Base-by-base conservation (phyloP, 2,797 vertebrate species). In the Perdix hodgsoniae region DNA sequence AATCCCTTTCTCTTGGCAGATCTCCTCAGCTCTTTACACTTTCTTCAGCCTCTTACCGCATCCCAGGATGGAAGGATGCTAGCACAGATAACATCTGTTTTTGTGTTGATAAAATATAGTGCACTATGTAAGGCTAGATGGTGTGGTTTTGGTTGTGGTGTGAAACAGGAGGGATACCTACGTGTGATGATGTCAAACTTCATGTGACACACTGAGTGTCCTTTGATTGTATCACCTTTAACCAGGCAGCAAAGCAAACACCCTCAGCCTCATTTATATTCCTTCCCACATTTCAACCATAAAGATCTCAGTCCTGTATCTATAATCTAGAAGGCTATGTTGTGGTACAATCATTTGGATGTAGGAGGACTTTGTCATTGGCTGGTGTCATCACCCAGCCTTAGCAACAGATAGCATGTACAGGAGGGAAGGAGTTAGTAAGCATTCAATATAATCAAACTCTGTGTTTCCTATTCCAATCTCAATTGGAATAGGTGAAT, bases 171-270 rank as follows among this genome's bases (percentile, higher is more conserved):
- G 19, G 5, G 72, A 52, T 3, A 7, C 45, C 72, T 76, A 79
- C 56, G 2, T 2, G 9, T 24, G 45, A 49, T 24, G 50, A 29
- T 83, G 72, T 64, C 82, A 49, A 65, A 39, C 33, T 78, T 44
- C 24, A 9, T 0, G 0, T 69, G 22, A 40, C 26, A 67, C 11
- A 4, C 9, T 52, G 37, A 10, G n/a, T 84, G 60, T 61, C 65
- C 47, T 76, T 79, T 44, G 8, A 82, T 65, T 18, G 33, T 5
- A 40, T 18, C 35, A 72, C 9, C 16, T 91, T 75, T 69, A 61
- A 50, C 82, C 49, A 0, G 16, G n/a, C 52, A 88, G 61, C 17
- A 66, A 63, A 19, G 42, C 24, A 93, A 90, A 91, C 61, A 1
- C 16, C 8, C 27, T 59, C 39, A 33, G 61, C 27, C 15, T 10